Conservation (phyloP, 1,140 invertebrate species). For the Lepidurus apus region DNA sequence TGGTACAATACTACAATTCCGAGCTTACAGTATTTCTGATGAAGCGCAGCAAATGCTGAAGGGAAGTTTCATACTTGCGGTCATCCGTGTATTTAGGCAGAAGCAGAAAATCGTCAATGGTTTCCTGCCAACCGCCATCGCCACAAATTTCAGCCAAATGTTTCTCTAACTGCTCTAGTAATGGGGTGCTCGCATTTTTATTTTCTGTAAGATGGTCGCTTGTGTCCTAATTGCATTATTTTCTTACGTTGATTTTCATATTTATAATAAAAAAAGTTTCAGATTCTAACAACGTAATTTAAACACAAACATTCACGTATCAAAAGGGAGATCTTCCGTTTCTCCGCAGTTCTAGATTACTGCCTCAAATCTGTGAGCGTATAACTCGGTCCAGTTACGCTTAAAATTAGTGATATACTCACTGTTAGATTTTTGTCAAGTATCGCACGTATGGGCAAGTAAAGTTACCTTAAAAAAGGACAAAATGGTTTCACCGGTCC, state of each 20-base stretch:
- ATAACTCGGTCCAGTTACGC: too few relatives aligned
- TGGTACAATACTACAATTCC: too few relatives aligned
- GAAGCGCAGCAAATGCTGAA: too few relatives aligned
- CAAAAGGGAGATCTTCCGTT: too few relatives aligned
- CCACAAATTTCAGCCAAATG: constrained; percentile 62
- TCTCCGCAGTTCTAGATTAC: too few relatives aligned
- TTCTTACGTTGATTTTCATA: constrained; percentile 31
- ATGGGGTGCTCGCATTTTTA: constrained; percentile 49
- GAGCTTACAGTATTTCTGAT: too few relatives aligned
- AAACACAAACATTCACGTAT: too few relatives aligned
- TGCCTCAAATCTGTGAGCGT: too few relatives aligned
- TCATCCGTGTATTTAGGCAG: too few relatives aligned
- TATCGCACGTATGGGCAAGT: neutral
- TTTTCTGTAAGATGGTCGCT: constrained; percentile 87
- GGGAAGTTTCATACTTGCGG: too few relatives aligned
- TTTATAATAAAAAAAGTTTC: neutral
- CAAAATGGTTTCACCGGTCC: constrained; percentile 75
- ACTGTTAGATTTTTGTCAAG: constrained; percentile 25
- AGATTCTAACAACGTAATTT: neutral
- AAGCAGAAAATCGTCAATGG: too few relatives aligned
- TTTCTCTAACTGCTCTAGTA: constrained; percentile 64
- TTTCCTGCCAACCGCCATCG: constrained; percentile 58
- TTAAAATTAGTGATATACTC: too few relatives aligned
- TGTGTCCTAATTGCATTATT: constrained; percentile 65
- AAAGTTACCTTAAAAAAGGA: constrained; percentile 69